Conservation (phyloP, 1,140 invertebrate species). For the Rhyacophila brunnea region DNA sequence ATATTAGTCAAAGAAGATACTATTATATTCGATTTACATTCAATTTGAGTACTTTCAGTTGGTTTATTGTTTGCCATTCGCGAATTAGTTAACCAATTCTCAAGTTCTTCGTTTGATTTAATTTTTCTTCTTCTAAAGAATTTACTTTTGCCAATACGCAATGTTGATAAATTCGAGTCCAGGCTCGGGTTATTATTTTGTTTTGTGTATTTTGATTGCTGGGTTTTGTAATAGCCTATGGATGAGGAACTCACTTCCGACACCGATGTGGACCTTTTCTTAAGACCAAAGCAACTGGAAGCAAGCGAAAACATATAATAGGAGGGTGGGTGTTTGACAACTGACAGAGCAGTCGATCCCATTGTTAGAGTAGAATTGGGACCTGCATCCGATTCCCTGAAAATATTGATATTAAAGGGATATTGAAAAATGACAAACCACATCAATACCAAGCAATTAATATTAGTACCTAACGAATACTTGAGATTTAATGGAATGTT, state of each 20-base stretch:
- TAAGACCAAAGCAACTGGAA: conserved; percentile 54
- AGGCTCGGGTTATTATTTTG: background rate
- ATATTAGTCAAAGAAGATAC: conserved; percentile 12
- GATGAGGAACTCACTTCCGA: conserved; percentile 41
- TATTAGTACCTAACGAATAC: too few species aligned
- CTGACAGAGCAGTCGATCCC: too few species aligned
- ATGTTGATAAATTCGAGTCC: conserved; percentile 30
- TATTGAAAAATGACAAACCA: too few species aligned
- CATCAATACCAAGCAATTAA: too few species aligned
- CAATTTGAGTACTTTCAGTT: too few species aligned
- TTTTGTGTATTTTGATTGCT: background rate
- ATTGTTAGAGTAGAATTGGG: too few species aligned
- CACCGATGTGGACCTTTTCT: conserved; percentile 50
- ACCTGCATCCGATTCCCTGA: too few species aligned
- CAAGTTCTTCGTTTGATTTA: background rate
- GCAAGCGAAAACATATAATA: conserved; percentile 42
- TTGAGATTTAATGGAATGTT: too few species aligned
- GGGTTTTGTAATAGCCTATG: conserved; percentile 7
- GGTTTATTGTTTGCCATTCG: too few species aligned
- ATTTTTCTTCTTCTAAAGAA: conserved; percentile 44
- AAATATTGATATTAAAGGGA: too few species aligned
- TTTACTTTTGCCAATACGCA: conserved; percentile 50
- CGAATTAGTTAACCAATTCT: background rate
- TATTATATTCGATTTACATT: background rate
- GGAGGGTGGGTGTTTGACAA: conserved; percentile 16